phyloP scores from a whole-genome alignment of 30 jellyfish, hydroid and myxozoan species.

The Aurelia coerulea region DNA sequence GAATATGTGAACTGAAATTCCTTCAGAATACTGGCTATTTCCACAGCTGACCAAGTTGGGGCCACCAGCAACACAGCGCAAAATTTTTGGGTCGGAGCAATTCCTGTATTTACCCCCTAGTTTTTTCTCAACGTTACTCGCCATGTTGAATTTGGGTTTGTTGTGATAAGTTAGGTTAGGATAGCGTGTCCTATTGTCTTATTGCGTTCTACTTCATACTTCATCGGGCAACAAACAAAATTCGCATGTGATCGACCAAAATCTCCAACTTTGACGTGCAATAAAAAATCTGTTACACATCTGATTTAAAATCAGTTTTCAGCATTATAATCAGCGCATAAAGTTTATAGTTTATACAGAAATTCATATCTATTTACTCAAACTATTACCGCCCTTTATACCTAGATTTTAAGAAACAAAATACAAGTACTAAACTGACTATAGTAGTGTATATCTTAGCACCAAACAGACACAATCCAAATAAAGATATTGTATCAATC shows the following conservation, averaged over 20 bases:
- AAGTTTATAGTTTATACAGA: too few relatives aligned
- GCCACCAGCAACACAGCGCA: conserved; percentile 73
- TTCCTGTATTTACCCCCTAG: conserved; percentile 46
- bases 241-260: conserved; percentile 32
- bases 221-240: conserved; percentile 12
- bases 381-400: too few relatives aligned
- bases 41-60: conserved; percentile 48
- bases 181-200: conserved; percentile 10
- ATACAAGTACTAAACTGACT: too few relatives aligned
- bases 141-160: conserved; percentile 5
- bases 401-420: too few relatives aligned
- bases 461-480: too few relatives aligned
- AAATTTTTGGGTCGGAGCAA: too few relatives aligned
- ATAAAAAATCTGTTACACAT: not conserved
- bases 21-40: conserved; percentile 43
- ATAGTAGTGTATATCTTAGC: too few relatives aligned
- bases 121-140: conserved; percentile 16
- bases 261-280: conserved; percentile 20
- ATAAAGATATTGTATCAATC: too few relatives aligned
- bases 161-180: conserved; percentile 8
- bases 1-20: conserved; percentile 34
- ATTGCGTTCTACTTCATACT: conserved; percentile 13
- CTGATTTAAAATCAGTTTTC: conserved; percentile 18
- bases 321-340: conserved; percentile 5
- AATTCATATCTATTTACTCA: too few relatives aligned